Evolutionary conservation across 1,140 invertebrate species (phyloP).

Genomic region (Platyscapa corneri): DNA sequence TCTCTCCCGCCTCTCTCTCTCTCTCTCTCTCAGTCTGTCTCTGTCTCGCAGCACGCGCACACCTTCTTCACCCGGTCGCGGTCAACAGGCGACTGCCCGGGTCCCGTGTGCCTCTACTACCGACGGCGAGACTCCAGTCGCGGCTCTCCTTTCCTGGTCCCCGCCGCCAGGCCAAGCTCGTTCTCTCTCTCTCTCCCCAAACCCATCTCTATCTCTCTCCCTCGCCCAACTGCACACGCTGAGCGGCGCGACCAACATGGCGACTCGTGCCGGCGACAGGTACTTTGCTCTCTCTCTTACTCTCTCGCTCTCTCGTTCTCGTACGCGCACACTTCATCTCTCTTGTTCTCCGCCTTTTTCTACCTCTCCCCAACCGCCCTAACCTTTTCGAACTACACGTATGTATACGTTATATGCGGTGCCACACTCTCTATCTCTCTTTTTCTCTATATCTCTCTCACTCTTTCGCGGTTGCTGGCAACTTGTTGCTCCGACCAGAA

Average conservation of each 20-base stretch:
- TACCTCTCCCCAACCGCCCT: background rate
- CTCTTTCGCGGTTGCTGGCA: background rate
- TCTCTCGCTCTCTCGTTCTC: conserved; percentile 7
- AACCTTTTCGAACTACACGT: conserved; percentile 20
- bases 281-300: conserved; percentile 34
- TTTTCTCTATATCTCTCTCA: background rate
- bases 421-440: background rate
- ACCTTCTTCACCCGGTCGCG: conserved; percentile 64
- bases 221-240: background rate
- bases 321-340: conserved; percentile 43
- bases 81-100: conserved; percentile 68
- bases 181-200: background rate
- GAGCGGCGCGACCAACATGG: conserved; percentile 46
- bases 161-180: background rate
- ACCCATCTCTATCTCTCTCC: background rate
- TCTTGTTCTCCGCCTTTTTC: conserved; percentile 14
- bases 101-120: conserved; percentile 28
- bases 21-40: conserved; percentile 10
- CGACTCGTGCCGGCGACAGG: conserved; percentile 56
- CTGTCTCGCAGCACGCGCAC: conserved; percentile 36
- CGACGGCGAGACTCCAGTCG: conserved; percentile 2
- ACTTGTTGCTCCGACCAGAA: conserved; percentile 19
- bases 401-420: background rate
- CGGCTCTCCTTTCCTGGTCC: conserved; percentile 35
- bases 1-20: conserved; percentile 5